Evolutionary conservation across 2,797 vertebrate genomes (phyloP).

Genomic region (Acanthis flammea): DNA sequence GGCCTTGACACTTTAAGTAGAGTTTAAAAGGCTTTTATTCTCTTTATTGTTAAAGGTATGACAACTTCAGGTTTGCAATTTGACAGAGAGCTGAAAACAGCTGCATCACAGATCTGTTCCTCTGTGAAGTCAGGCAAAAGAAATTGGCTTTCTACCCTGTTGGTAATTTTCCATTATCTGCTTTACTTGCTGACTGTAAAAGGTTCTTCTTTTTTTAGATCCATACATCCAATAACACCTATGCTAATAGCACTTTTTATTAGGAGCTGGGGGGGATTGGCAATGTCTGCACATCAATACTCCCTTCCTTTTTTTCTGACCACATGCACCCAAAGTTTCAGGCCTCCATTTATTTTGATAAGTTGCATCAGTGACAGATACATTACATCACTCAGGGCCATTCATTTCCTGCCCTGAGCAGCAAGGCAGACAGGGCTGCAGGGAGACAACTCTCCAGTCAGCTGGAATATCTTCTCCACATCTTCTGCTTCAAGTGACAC

Average conservation of each 20-base stretch:
- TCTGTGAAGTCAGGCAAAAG: conserved; percentile 29
- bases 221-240: background rate
- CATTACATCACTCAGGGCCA: background rate
- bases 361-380: background rate
- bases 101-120: background rate
- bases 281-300: background rate
- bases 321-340: background rate
- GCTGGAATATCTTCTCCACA: background rate
- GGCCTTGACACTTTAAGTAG: conserved; percentile 25
- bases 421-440: background rate
- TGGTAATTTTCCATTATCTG: conserved; percentile 25
- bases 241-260: background rate
- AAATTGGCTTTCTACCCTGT: background rate
- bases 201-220: background rate
- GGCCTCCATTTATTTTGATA: background rate
- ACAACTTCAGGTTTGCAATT: background rate
- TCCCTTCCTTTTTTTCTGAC: background rate
- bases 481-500: background rate
- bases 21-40: conserved; percentile 58
- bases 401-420: background rate
- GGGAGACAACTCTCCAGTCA: background rate
- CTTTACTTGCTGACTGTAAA: conserved; percentile 10
- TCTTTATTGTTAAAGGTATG: conserved; percentile 35
- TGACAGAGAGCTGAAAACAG: conserved; percentile 23
- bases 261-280: background rate